Conservation (phyloP, 2,888 invertebrate genomes). For the Cordilura impudica region DNA sequence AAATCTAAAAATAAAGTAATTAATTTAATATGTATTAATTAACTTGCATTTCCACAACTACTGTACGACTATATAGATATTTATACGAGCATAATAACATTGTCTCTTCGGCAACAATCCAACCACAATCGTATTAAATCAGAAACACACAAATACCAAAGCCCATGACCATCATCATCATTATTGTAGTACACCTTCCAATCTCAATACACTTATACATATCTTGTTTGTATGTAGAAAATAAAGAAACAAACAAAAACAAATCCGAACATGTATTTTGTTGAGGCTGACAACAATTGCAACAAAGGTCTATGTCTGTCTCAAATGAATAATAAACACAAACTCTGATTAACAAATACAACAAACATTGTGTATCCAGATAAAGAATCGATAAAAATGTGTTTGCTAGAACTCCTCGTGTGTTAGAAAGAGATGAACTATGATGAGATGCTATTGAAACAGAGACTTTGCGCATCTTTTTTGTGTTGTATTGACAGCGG, state of each 20-base stretch:
- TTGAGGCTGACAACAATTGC: not conserved
- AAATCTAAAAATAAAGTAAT: no score
- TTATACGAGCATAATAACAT: conserved; percentile 8
- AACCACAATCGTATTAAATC: conserved; percentile 8
- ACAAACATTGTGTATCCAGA: no score
- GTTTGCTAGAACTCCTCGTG: not conserved
- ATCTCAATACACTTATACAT: no score
- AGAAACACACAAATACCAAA: not conserved
- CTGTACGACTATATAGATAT: not conserved
- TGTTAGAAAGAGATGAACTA: not conserved
- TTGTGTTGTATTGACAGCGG: not conserved
- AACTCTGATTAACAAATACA: not conserved
- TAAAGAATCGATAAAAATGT: conserved; percentile 12
- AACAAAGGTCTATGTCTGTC: not conserved
- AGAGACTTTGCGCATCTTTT: conserved; percentile 14
- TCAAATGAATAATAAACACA: not conserved
- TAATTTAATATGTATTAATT: no score
- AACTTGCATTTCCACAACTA: not conserved
- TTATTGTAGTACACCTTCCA: not conserved
- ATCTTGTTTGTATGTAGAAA: no score
- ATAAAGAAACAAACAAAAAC: not conserved
- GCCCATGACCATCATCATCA: not conserved
- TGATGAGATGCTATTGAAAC: not conserved
- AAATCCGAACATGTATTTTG: conserved; percentile 2
- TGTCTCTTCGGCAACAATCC: conserved; percentile 47